Percentiles rank a stretch among this genome's conserved stretches.
Evolutionary conservation across 2,113 vertebrate species (phyloP).

Genomic region (Anguilla japonica): DNA sequence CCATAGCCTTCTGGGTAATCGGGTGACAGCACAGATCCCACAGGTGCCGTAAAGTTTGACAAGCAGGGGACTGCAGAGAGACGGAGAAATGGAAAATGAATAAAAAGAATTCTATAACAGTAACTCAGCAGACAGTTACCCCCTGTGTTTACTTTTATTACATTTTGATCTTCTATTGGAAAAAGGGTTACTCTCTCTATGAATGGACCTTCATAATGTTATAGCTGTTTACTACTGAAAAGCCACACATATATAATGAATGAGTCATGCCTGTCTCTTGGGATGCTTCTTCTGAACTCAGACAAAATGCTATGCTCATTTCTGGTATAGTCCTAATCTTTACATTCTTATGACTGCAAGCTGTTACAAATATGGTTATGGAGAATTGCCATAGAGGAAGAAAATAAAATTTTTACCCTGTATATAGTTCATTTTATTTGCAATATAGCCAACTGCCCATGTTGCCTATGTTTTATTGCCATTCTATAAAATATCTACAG

Average conservation of each 20-base stretch:
- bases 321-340: neutral
- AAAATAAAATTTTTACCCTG: neutral
- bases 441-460: neutral
- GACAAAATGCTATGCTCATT: neutral
- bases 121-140: neutral
- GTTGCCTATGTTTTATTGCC: neutral
- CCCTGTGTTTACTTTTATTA: neutral
- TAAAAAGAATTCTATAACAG: neutral
- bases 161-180: neutral
- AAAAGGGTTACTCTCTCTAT: no score
- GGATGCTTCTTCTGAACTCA: no score
- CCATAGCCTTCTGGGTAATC: slow-evolving; percentile 98
- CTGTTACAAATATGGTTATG: neutral
- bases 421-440: neutral
- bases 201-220: neutral
- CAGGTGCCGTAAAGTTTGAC: slow-evolving; percentile 97
- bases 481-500: neutral
- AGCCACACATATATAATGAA: neutral
- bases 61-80: slow-evolving; percentile 87
- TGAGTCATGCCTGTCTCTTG: neutral
- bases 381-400: neutral
- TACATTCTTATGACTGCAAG: neutral
- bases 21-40: slow-evolving; percentile 97
- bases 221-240: neutral
- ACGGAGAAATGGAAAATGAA: neutral